Percentiles rank a stretch among this genome's conserved stretches.
phyloP scores from a whole-genome alignment of 2,113 vertebrate species.

The Deroptyus accipitrinus region DNA sequence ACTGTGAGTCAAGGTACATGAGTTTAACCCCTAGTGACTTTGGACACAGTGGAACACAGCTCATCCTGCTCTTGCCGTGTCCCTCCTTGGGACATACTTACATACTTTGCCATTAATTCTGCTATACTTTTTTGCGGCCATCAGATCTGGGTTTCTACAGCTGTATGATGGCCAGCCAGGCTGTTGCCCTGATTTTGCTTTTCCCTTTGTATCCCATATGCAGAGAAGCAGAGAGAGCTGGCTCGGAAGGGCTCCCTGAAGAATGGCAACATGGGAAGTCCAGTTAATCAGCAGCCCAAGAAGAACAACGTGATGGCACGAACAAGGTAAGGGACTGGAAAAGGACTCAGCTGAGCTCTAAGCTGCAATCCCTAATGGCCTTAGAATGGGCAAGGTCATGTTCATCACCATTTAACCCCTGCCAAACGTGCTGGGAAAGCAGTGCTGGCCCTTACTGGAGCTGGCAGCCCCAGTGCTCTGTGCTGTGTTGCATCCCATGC shows the following conservation, averaged over 20 bases:
- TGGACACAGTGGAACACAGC: not conserved
- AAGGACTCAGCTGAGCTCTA: not conserved
- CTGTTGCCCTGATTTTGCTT: slow-evolving; percentile 29
- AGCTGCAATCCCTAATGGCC: not conserved
- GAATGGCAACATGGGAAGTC: slow-evolving; percentile 90
- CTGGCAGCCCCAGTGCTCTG: not conserved
- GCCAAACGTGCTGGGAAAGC: fast-evolving
- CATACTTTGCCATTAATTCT: not conserved
- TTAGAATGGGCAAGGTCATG: not conserved
- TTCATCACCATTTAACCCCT: not conserved
- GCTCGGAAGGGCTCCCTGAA: slow-evolving; percentile 95
- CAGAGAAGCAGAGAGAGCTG: slow-evolving; percentile 97
- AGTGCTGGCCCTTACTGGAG: not conserved
- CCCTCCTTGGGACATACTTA: not conserved
- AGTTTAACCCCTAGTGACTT: not conserved
- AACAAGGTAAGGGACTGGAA: slow-evolving; percentile 83
- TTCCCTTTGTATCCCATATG: slow-evolving; percentile 58
- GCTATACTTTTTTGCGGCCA: not conserved
- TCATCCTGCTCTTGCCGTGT: not conserved
- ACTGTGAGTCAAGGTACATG: not conserved
- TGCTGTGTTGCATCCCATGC: not conserved
- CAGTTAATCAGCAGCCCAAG: slow-evolving; percentile 98
- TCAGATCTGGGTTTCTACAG: not conserved
- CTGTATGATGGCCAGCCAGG: not conserved
- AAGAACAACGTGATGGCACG: slow-evolving; percentile 98